Percentiles rank a stretch among this genome's conserved stretches.
Evolutionary conservation across 92 coral and sea anemone genomes (phyloP).

Genomic region (Heteractis magnifica): DNA sequence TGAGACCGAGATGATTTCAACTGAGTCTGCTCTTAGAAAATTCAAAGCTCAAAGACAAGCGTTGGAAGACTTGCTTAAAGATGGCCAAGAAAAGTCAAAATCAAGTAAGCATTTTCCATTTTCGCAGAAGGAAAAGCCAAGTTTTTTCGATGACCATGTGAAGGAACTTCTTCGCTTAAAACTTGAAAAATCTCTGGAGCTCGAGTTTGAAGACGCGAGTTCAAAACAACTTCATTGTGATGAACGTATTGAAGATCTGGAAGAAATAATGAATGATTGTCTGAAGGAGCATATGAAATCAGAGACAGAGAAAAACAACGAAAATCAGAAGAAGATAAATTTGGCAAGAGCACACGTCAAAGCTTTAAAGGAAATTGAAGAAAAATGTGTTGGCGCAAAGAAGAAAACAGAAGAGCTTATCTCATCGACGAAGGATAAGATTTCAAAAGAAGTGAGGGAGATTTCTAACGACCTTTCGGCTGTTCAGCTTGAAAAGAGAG

Average conservation of each 20-base stretch:
- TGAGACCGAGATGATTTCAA: slow-evolving; percentile 54
- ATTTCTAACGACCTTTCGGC: slow-evolving; percentile 46
- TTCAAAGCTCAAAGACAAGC: slow-evolving; percentile 52
- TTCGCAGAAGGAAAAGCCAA: background rate
- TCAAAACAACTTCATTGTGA: slow-evolving; percentile 21
- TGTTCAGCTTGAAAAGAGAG: slow-evolving; percentile 47
- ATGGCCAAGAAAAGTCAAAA: slow-evolving; percentile 28
- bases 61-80: slow-evolving; percentile 43
- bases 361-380: slow-evolving; percentile 50
- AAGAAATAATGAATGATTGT: slow-evolving; percentile 35
- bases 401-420: slow-evolving; percentile 43
- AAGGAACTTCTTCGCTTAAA: slow-evolving; percentile 13
- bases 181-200: slow-evolving; percentile 43
- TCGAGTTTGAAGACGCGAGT: slow-evolving; percentile 6
- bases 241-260: slow-evolving; percentile 11
- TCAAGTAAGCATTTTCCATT: background rate
- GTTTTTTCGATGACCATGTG: slow-evolving; percentile 7
- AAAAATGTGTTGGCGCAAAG: slow-evolving; percentile 20
- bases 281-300: slow-evolving; percentile 29
- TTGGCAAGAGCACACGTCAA: slow-evolving; percentile 51
- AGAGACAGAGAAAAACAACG: slow-evolving; percentile 30
- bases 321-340: slow-evolving; percentile 41
- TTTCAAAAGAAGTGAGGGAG: slow-evolving; percentile 47
- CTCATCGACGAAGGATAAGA: slow-evolving; percentile 25
- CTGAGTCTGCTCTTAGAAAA: slow-evolving; percentile 43